Conservation (phyloP, 2,113 vertebrate genomes). For the Rattus norvegicus region DNA sequence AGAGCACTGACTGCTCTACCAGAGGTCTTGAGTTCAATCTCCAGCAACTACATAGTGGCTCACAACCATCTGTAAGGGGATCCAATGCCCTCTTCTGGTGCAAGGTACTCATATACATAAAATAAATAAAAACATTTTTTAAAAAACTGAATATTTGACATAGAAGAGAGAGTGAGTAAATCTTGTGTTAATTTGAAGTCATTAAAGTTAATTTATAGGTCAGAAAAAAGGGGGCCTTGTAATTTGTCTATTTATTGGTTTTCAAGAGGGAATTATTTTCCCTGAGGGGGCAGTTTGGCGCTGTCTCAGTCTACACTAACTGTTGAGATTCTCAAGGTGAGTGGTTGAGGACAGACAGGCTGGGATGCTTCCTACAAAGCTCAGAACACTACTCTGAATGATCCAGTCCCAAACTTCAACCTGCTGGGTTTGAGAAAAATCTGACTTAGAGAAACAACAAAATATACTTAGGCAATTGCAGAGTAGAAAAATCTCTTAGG, state of each 20-base stretch:
- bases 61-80: too few species aligned
- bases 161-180: background rate
- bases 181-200: background rate
- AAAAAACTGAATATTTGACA: background rate
- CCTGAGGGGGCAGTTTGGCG: background rate
- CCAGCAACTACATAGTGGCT: too few species aligned
- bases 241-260: background rate
- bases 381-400: background rate
- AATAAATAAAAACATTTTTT: too few species aligned
- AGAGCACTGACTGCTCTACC: too few species aligned
- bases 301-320: background rate
- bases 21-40: too few species aligned
- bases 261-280: background rate
- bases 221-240: background rate
- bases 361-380: background rate
- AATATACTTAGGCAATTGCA: background rate
- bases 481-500: background rate
- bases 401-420: background rate
- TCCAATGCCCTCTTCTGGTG: too few species aligned
- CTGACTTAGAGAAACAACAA: background rate
- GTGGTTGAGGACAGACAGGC: background rate
- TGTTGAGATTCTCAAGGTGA: background rate
- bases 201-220: constrained; percentile 43
- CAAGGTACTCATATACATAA: too few species aligned
- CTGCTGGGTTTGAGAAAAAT: background rate